Evolutionary conservation across 2,797 vertebrate genomes (phyloP), one percentile per base, ranked within the genome.

Genomic region (Microctenopoma steveboyesi): DNA sequence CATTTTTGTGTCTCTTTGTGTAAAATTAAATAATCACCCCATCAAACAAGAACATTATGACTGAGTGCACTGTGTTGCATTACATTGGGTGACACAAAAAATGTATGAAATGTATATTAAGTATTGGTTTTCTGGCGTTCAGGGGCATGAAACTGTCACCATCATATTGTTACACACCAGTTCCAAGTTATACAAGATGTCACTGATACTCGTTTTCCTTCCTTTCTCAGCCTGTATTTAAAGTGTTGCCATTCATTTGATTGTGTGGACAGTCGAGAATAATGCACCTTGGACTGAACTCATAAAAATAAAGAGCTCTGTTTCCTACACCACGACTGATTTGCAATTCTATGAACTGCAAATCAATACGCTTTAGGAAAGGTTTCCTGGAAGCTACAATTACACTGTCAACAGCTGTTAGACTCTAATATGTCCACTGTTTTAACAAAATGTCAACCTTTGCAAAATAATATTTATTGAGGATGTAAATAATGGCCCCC

Each of bases 331-430:
- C 61, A 51, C 48, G 9, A 64, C 48, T 30, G 54, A 73, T 76
- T 72, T 76, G 1, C 25, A 54, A 25, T 63, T 77, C 72, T 55
- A 64, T 1, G 0, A 59, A 81, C 54, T 81, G 49, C 64, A 85
- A 81, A 79, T 82, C 48, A 53, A 50, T 76, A 67, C 57, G 53
- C 51, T 40, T 72, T 69, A 70, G 60, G 47, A 72, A 71, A 85
- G 33, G 54, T 64, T 79, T 82, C 43, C 60, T 57, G 64, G 72
- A 78, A 68, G 69, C 72, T 81, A 49, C 69, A 84, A 76, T 85
- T 84, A 79, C 69, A 68, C 47, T 79, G 78, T 83, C 78, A 70
- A 71, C 79, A 74, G 52, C 14, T 15, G 54, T 63, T 49, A 45
- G 40, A 70, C 73, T 58, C 25, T 69, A 52, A 69, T 76, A 60